Base-by-base conservation (phyloP, 2,888 invertebrate species). In the Pollenia griseotomentosa region DNA sequence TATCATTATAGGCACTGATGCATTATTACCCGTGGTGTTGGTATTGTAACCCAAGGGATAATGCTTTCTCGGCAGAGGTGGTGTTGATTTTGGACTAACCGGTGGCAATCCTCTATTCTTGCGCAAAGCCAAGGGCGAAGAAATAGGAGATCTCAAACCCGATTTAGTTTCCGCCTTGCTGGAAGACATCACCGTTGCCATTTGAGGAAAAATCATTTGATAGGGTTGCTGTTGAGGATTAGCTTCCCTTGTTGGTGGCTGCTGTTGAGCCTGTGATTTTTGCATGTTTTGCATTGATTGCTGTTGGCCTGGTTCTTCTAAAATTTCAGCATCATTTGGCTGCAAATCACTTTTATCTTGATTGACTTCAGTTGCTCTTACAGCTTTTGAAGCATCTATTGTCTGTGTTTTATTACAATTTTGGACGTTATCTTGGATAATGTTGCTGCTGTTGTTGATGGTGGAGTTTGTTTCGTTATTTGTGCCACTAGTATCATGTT, bases 81-180 rank as follows among this genome's bases (percentile, higher is more conserved):
- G 92, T 48, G 92, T 92, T 0, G 92, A 92, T 44, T 92, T 92
- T 0, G 92, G 92, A 88, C 92, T 92, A 8, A 91, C 90, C 68
- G 91, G 84, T 73, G 91, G 84, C 9, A 88, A 66, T 0, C 90
- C 89, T 0, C 91, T 90, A 83, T 89, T 91, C 81, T 92, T 92
- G 12, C 93, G 90, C 7, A 90, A 79, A 4, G 90, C 89, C 71
- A 91, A 57, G 9, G 92, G 92, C 1, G 92, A 92, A 2, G 92
- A 91, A 8, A 92, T 89, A 3, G 93, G 92, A 12, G 92, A 93
- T 6, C 90, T 89, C 3, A 92, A 87, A 2, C 90, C 90, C 3
- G 90, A 89, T 66, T 90, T 91, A 0, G 89, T 91, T 70, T 92
- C 92, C 57, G 91, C 90, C 12, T 90, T 90, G 68, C 90, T 92